Percentiles rank a stretch among this genome's conserved stretches.
These are phyloP conservation scores for Hippocampus abdominalis DNA, from an alignment of 2,113 vertebrate genomes.

Conservation along the genomic window DNA sequence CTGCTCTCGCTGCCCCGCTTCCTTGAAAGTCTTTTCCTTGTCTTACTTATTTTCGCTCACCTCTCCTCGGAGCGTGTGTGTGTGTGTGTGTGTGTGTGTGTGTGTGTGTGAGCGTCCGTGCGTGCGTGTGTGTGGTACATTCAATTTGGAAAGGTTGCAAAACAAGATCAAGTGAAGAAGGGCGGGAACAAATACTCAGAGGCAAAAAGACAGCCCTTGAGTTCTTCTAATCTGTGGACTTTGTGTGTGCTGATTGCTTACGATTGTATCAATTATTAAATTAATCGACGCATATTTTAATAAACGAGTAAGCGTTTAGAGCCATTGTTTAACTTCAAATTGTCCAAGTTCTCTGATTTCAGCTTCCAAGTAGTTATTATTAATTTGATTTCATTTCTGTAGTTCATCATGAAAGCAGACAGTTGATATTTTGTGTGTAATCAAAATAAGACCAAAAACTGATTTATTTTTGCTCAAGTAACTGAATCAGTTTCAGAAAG, in stretches of 20 bases:
- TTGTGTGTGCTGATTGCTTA: neutral
- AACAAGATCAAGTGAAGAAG: neutral
- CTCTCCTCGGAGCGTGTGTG: neutral
- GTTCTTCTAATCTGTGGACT: neutral
- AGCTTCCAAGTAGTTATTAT: no score
- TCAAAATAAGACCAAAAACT: no score
- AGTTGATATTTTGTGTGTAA: no score
- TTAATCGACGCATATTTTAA: no score
- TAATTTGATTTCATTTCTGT: no score
- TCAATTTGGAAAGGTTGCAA: constrained; percentile 19
- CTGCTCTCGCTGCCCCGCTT: constrained; percentile 70
- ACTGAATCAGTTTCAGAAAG: no score
- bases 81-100: constrained; percentile 5
- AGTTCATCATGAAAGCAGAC: no score
- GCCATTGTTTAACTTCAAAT: no score
- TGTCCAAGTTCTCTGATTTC: no score
- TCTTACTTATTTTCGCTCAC: constrained; percentile 58
- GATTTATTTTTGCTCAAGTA: no score
- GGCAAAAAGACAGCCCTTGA: neutral
- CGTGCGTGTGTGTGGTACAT: constrained; percentile 6
- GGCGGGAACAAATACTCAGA: neutral
- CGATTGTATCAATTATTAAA: no score
- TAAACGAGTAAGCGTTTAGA: no score
- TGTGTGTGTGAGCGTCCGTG: neutral
- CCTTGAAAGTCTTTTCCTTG: constrained; percentile 79